Evolutionary conservation across 2,888 invertebrate species (phyloP).

Genomic region (Penaeus monodon): DNA sequence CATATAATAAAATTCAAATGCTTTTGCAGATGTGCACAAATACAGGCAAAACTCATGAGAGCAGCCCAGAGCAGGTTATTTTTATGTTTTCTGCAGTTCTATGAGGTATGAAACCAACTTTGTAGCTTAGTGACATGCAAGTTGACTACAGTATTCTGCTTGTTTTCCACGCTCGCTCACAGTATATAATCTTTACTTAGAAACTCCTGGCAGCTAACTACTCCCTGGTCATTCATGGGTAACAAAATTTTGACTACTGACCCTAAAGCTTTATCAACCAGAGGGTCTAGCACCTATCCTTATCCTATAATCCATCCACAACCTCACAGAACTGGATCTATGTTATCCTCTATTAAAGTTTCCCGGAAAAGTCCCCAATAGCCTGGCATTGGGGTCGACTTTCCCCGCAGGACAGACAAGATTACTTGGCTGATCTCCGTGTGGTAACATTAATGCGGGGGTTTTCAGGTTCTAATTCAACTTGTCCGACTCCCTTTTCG

Average conservation of each 20-base stretch:
- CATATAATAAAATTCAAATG: no score
- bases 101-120: no score
- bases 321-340: constrained; percentile 24
- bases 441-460: constrained; percentile 58
- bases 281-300: constrained; percentile 37
- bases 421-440: constrained; percentile 52
- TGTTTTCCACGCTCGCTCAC: no score
- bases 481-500: constrained; percentile 53
- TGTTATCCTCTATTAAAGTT: constrained; percentile 27
- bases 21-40: no score
- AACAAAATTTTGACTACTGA: not conserved
- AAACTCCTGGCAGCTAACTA: not conserved
- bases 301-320: constrained; percentile 38
- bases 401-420: constrained; percentile 47
- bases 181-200: no score
- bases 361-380: constrained; percentile 44
- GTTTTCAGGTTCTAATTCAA: constrained; percentile 62
- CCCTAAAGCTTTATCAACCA: not conserved
- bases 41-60: no score
- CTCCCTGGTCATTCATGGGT: not conserved
- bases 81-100: no score
- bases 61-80: no score
- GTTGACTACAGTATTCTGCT: no score
- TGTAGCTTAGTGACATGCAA: no score
- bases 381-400: constrained; percentile 54